A percentile compares a stretch with the other conserved stretches of the same genome.
Evolutionary conservation across 2,888 invertebrate genomes (phyloP).

Genomic region (Argyra leucocephala): DNA sequence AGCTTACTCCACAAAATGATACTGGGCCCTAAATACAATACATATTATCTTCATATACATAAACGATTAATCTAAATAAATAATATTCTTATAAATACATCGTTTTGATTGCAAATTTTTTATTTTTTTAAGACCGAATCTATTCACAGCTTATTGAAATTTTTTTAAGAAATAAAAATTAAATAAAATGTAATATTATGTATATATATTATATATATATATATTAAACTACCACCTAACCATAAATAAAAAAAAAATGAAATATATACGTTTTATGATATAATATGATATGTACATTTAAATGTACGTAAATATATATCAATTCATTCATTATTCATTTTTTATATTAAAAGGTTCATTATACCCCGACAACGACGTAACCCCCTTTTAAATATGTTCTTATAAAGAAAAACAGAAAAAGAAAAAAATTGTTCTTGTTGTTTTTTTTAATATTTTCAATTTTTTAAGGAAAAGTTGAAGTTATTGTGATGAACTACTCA

Average conservation of each 20-base stretch:
- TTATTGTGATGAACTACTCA: slow-evolving; percentile 3
- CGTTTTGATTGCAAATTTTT: neutral
- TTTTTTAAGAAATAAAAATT: too few species aligned
- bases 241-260: too few species aligned
- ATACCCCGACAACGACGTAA: neutral
- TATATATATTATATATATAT: too few species aligned
- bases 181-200: too few species aligned
- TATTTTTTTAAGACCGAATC: neutral
- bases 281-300: too few species aligned
- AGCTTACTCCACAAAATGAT: too few species aligned
- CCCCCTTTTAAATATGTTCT: neutral
- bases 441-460: neutral
- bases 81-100: too few species aligned
- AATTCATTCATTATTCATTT: slow-evolving; percentile 6
- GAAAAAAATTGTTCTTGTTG: neutral
- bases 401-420: neutral
- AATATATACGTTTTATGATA: too few species aligned
- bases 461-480: slow-evolving; percentile 3
- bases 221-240: too few species aligned
- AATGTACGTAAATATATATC: neutral
- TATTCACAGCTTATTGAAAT: neutral
- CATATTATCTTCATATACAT: too few species aligned
- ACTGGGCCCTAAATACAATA: too few species aligned
- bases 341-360: slow-evolving; percentile 6
- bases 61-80: too few species aligned